A percentile compares a stretch with the other conserved stretches of the same genome.
phyloP scores from a whole-genome alignment of 2,888 invertebrate species.

The Elegia similella region DNA sequence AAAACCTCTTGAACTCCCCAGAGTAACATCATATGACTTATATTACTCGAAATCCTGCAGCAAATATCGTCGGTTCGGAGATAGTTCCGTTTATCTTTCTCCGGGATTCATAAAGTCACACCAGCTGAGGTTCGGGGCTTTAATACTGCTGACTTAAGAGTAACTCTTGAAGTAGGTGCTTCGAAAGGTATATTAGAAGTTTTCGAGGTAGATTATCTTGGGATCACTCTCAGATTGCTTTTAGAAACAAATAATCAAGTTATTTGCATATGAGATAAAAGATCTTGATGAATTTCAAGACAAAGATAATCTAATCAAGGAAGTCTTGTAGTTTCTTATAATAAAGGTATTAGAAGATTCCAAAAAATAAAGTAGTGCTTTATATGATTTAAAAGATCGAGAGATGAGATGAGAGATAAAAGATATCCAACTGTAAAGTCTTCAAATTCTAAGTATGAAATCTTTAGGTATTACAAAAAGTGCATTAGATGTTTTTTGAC shows the following conservation, averaged over 20 bases:
- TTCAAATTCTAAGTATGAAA: too few species aligned
- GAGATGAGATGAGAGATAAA: too few species aligned
- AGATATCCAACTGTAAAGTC: too few species aligned
- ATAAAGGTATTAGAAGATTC: too few species aligned
- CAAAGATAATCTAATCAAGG: too few species aligned
- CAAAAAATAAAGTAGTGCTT: too few species aligned
- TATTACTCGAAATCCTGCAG: constrained; percentile 19
- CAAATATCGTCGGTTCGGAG: constrained; percentile 29
- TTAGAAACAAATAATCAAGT: constrained; percentile 11
- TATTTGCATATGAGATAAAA: too few species aligned
- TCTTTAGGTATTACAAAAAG: too few species aligned
- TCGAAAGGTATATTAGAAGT: constrained; percentile 14
- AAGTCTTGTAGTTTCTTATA: too few species aligned
- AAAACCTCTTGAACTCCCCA: constrained; percentile 14
- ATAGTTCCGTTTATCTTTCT: constrained; percentile 31
- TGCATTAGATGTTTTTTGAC: too few species aligned
- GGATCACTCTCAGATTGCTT: constrained; percentile 13
- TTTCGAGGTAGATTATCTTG: constrained; percentile 10
- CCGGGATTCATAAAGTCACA: constrained; percentile 28
- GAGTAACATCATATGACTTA: constrained; percentile 22
- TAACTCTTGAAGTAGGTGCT: constrained; percentile 9
- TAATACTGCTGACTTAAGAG: constrained; percentile 19
- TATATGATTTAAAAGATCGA: too few species aligned
- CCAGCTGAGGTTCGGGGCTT: constrained; percentile 14
- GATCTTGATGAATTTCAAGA: too few species aligned